phyloP scores from a whole-genome alignment of 2,888 invertebrate genomes.

The Meghimatium bilineatum region DNA sequence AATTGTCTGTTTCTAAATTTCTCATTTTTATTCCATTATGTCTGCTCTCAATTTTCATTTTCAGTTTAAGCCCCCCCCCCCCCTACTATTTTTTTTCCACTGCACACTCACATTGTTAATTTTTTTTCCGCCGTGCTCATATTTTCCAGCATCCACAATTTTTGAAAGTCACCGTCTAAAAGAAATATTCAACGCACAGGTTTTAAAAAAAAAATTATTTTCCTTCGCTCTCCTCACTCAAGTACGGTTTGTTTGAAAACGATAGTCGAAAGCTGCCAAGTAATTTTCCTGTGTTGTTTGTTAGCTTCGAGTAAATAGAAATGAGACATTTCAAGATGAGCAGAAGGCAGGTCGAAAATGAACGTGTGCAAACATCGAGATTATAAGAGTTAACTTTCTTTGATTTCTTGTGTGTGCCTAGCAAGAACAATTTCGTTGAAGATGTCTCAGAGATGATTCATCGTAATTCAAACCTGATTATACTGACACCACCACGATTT shows the following conservation, averaged over 20 bases:
- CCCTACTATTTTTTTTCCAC: no score
- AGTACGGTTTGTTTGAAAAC: neutral
- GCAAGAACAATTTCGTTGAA: no score
- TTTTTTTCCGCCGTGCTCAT: neutral
- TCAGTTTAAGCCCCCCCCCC: no score
- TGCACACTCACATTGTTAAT: neutral
- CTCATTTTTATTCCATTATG: no score
- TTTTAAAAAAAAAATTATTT: neutral
- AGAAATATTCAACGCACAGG: neutral
- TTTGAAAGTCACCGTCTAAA: neutral
- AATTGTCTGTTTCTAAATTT: no score
- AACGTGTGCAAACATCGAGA: conserved; percentile 5
- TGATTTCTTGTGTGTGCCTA: neutral
- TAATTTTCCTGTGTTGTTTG: conserved; percentile 2
- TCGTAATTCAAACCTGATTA: no score
- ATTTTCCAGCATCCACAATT: neutral
- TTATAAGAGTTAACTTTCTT: neutral
- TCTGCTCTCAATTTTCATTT: no score
- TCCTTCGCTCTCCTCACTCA: neutral
- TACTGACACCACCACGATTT: no score
- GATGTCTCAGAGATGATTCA: no score
- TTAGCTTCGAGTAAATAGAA: neutral
- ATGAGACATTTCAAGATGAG: conserved; percentile 1
- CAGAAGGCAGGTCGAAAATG: neutral
- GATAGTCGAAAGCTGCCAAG: conserved; percentile 16